A percentile compares a stretch with the other conserved stretches of the same genome.
Conservation (phyloP, 2,888 invertebrate genomes). For the Azorinus chamasolen region DNA sequence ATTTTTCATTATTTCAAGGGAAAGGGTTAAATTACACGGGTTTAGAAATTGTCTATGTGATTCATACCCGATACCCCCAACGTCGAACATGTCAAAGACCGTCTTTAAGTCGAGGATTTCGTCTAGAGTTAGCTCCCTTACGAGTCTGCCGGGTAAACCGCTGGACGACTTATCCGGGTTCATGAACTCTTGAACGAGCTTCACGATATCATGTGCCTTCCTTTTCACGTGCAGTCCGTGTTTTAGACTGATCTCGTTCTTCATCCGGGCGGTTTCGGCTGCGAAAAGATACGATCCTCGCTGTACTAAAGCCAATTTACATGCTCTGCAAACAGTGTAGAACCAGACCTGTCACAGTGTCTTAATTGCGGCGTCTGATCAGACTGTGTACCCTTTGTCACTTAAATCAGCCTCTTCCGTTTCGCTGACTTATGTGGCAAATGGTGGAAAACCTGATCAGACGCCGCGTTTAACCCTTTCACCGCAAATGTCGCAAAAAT, state of each 20-base stretch:
- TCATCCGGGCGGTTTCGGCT: slow-evolving; percentile 62
- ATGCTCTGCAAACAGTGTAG: not conserved
- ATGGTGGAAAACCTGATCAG: no score
- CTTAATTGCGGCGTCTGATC: no score
- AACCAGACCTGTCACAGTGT: no score
- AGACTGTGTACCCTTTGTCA: no score
- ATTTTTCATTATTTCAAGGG: no score
- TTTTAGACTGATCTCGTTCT: slow-evolving; percentile 60
- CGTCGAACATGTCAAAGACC: slow-evolving; percentile 78
- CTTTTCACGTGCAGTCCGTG: slow-evolving; percentile 61
- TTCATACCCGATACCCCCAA: slow-evolving; percentile 74
- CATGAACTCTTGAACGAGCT: slow-evolving; percentile 68
- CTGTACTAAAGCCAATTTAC: not conserved
- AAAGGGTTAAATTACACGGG: no score
- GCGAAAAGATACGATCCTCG: not conserved
- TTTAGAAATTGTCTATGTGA: no score
- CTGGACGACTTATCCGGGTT: slow-evolving; percentile 53
- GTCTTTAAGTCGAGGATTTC: slow-evolving; percentile 76
- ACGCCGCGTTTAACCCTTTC: no score
- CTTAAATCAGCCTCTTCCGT: no score
- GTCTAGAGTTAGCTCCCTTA: slow-evolving; percentile 66
- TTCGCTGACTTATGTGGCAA: no score
- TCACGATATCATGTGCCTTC: slow-evolving; percentile 60
- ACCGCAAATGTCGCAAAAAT: no score
- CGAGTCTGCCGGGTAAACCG: slow-evolving; percentile 70